Base-by-base conservation (phyloP, 2,113 vertebrate species). In the Seriola aureovittata region DNA sequence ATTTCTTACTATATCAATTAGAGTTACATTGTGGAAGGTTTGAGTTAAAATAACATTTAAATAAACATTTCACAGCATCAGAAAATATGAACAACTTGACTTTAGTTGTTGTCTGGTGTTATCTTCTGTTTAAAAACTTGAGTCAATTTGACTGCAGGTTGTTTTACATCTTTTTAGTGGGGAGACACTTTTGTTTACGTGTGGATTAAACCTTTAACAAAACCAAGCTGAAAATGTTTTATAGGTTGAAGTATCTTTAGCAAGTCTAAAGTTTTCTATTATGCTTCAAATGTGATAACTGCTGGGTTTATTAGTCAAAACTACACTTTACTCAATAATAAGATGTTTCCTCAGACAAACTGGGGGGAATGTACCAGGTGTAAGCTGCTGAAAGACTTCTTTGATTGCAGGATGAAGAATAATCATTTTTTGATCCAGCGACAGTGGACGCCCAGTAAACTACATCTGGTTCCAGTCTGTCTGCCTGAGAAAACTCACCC, bases 401-500 rank as follows among this genome's bases (percentile, higher is more conserved):
- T 3, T n/a, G 10, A 50, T 64, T 62, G 29, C 25, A 17, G 54
- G 29, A 23, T 3, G 21, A 59, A 21, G 73, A 67, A 65, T 32
- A 38, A 38, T 48, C 10, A 2, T 14, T 12, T 66, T 72, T 46
- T 13, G 36, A 25, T 70, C 32, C 54, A 12, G 23, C 19, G 16
- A 52, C 34, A 54, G 17, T 13, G 62, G n/a, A 60, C 38, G 67
- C 36, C 48, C 32, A 1, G 54, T 71, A 66, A 60, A 66, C 75
- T 60, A 29, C 32, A 75, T 11, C 54, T 50, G 36, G 25, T 11
- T 65, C 52, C 38, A 74, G 71, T 16, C 65, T 67, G 88, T 83
- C 76, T 90, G 84, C 75, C 55, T 88, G 69, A 40, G n/a, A 58
- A 67, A 80, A 71, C 82, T 79, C 81, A 40, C 46, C 84, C 52